phyloP scores from a whole-genome alignment of 2,888 invertebrate genomes.

The Julus scanicus region DNA sequence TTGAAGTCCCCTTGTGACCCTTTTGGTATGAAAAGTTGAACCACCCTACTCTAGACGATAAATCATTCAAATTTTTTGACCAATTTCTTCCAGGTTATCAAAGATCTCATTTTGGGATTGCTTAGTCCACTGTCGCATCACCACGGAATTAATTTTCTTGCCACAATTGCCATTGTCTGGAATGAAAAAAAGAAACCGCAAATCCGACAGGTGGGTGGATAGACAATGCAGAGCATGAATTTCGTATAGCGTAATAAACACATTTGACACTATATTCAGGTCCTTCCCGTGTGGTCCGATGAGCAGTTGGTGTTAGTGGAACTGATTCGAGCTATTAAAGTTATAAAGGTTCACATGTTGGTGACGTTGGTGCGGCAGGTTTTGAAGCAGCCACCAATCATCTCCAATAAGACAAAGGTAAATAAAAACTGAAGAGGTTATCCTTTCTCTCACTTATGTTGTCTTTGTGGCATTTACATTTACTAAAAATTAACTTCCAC shows the following conservation, averaged over 20 bases:
- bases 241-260: background rate
- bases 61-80: no score
- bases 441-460: constrained; percentile 25
- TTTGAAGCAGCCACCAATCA: constrained; percentile 76
- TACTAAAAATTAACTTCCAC: no score
- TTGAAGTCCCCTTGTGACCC: no score
- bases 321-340: constrained; percentile 81
- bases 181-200: constrained; percentile 70
- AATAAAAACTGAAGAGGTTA: constrained; percentile 5
- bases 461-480: no score
- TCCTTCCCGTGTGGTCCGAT: constrained; percentile 74
- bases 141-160: constrained; percentile 82
- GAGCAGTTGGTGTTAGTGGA: constrained; percentile 82
- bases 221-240: background rate
- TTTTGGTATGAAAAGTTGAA: no score
- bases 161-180: constrained; percentile 88
- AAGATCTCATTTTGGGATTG: constrained; percentile 82
- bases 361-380: constrained; percentile 85
- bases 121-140: constrained; percentile 85
- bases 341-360: constrained; percentile 85
- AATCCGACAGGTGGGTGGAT: background rate
- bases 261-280: constrained; percentile 63
- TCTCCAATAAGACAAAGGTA: constrained; percentile 63
- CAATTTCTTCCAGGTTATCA: constrained; percentile 72
- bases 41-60: no score